These are phyloP conservation scores for Vanessa atalanta DNA, from an alignment of 1,140 invertebrate genomes.

Conservation along the genomic window DNA sequence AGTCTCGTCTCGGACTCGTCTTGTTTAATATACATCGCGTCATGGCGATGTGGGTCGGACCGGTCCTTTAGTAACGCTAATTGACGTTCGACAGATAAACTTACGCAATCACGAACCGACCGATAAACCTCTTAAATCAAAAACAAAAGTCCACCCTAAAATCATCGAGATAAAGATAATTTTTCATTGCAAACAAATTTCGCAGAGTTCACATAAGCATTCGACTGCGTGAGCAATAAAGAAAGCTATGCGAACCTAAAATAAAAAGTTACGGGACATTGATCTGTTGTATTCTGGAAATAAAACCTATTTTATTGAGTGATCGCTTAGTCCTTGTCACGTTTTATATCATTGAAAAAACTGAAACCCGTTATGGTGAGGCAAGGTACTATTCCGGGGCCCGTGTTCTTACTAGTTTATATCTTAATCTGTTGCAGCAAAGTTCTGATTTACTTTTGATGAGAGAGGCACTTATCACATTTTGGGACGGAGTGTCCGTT, in stretches of 20 bases:
- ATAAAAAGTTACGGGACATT: slow-evolving; percentile 64
- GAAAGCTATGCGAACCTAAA: slow-evolving; percentile 58
- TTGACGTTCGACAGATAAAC: slow-evolving; percentile 68
- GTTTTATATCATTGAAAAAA: slow-evolving; percentile 67
- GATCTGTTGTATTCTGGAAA: slow-evolving; percentile 66
- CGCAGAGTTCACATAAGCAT: slow-evolving; percentile 62
- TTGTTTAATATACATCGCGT: slow-evolving; percentile 50
- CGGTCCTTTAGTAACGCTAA: slow-evolving; percentile 65
- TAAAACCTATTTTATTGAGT: slow-evolving; percentile 77
- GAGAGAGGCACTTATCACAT: slow-evolving; percentile 47
- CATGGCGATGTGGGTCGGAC: slow-evolving; percentile 54
- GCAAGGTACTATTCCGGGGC: slow-evolving; percentile 55
- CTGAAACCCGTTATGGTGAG: slow-evolving; percentile 61
- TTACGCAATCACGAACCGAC: slow-evolving; percentile 28
- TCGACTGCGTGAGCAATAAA: slow-evolving; percentile 55
- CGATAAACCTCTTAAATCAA: slow-evolving; percentile 31
- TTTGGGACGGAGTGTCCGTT: slow-evolving; percentile 32
- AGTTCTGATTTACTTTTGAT: slow-evolving; percentile 50
- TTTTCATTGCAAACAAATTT: slow-evolving; percentile 27
- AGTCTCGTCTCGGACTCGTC: slow-evolving; percentile 30
- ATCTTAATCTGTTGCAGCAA: slow-evolving; percentile 50
- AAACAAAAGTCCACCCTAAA: slow-evolving; percentile 34
- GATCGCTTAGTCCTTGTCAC: slow-evolving; percentile 66
- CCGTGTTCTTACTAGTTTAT: slow-evolving; percentile 43
- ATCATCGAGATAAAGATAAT: slow-evolving; percentile 25